These are phyloP conservation scores for Pinctada fucata DNA, from an alignment of 2,888 invertebrate genomes.

Conservation along the genomic window DNA sequence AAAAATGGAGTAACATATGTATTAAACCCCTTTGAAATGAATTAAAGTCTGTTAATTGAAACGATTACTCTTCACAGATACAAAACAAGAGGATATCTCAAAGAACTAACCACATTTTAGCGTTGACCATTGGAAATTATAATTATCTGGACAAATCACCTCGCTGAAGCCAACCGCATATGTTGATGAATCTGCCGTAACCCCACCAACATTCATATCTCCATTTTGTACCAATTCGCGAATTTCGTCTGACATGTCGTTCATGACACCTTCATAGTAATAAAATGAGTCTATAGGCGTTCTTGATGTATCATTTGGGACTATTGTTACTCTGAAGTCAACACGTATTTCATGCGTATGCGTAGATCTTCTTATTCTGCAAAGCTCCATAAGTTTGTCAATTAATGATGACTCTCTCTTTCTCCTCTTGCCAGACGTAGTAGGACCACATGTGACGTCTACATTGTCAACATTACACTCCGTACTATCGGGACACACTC, in stretches of 20 bases:
- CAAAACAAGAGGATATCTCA: no score
- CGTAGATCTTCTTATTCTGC: neutral
- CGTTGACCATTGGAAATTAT: neutral
- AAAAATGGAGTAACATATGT: neutral
- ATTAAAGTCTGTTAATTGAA: no score
- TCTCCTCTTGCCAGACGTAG: neutral
- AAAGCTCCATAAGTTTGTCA: neutral
- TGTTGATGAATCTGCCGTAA: neutral
- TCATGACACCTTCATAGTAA: neutral
- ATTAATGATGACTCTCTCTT: neutral
- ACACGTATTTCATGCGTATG: neutral
- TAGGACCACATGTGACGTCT: constrained; percentile 16
- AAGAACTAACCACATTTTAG: neutral
- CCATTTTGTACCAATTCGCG: constrained; percentile 6
- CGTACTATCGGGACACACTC: constrained; percentile 7
- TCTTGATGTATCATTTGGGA: neutral
- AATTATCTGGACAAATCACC: neutral
- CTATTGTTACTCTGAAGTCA: neutral
- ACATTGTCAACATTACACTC: constrained; percentile 31
- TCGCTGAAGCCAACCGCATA: constrained; percentile 3
- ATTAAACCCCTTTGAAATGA: no score
- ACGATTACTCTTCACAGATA: no score
- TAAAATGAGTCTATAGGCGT: neutral
- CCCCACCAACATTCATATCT: constrained; percentile 1
- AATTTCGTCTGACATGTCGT: neutral